phyloP scores from a whole-genome alignment of 1,140 invertebrate genomes.

The Listronotus bonariensis region DNA sequence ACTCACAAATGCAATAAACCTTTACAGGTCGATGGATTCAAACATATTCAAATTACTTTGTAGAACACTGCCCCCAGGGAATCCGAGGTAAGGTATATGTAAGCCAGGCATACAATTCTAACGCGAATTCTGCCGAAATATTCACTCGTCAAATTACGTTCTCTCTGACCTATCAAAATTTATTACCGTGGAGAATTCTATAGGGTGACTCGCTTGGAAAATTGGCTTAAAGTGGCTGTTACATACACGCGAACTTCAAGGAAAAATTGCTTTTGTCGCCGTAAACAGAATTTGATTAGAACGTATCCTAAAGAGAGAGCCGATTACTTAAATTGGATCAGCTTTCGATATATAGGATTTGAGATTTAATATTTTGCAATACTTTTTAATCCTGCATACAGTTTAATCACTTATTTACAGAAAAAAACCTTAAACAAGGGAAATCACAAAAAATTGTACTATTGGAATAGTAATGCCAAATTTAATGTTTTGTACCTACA shows the following conservation, averaged over 20 bases:
- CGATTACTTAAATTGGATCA: no score
- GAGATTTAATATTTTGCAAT: no score
- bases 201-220: slow-evolving; percentile 26
- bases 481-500: no score
- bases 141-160: slow-evolving; percentile 40
- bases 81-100: slow-evolving; percentile 30
- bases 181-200: slow-evolving; percentile 35
- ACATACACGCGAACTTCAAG: not conserved
- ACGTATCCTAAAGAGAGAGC: no score
- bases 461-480: no score
- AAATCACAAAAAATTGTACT: no score
- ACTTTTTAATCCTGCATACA: no score
- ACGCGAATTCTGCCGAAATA: slow-evolving; percentile 35
- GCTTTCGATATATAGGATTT: no score
- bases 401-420: no score
- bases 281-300: no score
- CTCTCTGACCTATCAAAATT: slow-evolving; percentile 36
- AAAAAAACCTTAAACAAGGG: no score
- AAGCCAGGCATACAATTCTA: slow-evolving; percentile 28
- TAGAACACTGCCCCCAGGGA: slow-evolving; percentile 29
- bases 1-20: slow-evolving; percentile 29
- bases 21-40: slow-evolving; percentile 31
- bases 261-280: slow-evolving; percentile 1
- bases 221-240: slow-evolving; percentile 22
- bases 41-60: slow-evolving; percentile 40